Percentiles rank a stretch among this genome's conserved stretches.
phyloP scores from a whole-genome alignment of 2,113 vertebrate genomes.

The Proteles cristata region DNA sequence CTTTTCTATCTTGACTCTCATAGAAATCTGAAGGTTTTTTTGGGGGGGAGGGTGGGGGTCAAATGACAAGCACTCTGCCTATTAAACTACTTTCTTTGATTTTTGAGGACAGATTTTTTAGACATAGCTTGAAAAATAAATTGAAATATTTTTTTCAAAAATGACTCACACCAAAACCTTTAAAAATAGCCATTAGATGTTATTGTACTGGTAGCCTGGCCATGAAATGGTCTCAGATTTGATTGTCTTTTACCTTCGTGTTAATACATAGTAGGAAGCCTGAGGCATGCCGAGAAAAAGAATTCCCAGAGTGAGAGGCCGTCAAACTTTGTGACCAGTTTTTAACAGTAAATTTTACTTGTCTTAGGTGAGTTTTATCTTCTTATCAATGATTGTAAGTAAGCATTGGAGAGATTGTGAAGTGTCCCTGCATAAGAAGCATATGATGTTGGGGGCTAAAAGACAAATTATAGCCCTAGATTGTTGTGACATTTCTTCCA shows the following conservation, averaged over 20 bases:
- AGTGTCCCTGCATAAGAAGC: not conserved
- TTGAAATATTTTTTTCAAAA: conserved; percentile 63
- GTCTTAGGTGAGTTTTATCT: conserved; percentile 18
- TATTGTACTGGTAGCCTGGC: conserved; percentile 51
- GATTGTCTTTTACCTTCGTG: conserved; percentile 27
- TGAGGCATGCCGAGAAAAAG: not conserved
- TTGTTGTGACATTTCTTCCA: not conserved
- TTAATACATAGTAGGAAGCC: conserved; percentile 47
- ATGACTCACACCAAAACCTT: conserved; percentile 59
- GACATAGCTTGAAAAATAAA: conserved; percentile 62
- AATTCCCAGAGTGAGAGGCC: conserved; percentile 23
- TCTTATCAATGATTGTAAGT: not conserved
- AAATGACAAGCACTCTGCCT: conserved; percentile 63
- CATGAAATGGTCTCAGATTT: conserved; percentile 62
- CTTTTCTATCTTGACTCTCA: conserved; percentile 67
- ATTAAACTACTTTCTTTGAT: conserved; percentile 69
- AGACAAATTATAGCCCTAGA: not conserved
- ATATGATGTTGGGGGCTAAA: not conserved
- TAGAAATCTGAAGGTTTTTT: conserved; percentile 57
- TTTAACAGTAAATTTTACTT: conserved; percentile 40
- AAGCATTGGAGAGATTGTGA: not conserved
- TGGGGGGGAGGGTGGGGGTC: not conserved
- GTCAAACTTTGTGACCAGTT: conserved; percentile 12
- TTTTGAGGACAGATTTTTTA: conserved; percentile 63
- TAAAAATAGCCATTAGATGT: conserved; percentile 66